Evolutionary conservation across 2,797 vertebrate genomes (phyloP).

Genomic region (Chloroceryle inda): DNA sequence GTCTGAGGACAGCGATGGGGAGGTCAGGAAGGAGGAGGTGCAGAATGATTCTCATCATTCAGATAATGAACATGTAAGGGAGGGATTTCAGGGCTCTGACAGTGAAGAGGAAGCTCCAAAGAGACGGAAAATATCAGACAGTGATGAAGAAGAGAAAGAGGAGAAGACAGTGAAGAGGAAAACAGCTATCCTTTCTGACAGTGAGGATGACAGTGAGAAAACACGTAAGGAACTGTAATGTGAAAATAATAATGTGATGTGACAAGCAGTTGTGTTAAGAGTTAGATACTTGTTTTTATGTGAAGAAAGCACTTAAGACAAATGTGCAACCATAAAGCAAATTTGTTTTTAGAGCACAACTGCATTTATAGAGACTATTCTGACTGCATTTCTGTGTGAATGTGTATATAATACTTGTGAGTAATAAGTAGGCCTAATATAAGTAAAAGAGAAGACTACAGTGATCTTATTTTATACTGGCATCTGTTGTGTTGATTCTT

Average conservation of each 20-base stretch:
- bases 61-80: conserved; percentile 83
- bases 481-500: background rate
- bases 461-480: background rate
- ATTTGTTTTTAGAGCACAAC: background rate
- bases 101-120: conserved; percentile 82
- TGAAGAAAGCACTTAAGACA: background rate
- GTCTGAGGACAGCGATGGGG: conserved; percentile 82
- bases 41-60: conserved; percentile 86
- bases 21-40: conserved; percentile 68
- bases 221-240: conserved; percentile 76
- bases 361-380: background rate
- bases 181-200: conserved; percentile 92
- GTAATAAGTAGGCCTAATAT: background rate
- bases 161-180: conserved; percentile 91
- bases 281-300: background rate
- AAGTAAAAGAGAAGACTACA: background rate
- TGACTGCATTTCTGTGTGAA: background rate
- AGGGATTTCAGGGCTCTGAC: conserved; percentile 76
- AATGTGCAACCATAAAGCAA: background rate
- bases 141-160: conserved; percentile 86
- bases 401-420: background rate
- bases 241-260: background rate
- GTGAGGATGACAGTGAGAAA: conserved; percentile 90
- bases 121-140: conserved; percentile 78
- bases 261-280: background rate